A percentile compares a stretch with the other conserved stretches of the same genome.
Evolutionary conservation across 2,797 vertebrate species (phyloP).

Genomic region (Nasua narica): DNA sequence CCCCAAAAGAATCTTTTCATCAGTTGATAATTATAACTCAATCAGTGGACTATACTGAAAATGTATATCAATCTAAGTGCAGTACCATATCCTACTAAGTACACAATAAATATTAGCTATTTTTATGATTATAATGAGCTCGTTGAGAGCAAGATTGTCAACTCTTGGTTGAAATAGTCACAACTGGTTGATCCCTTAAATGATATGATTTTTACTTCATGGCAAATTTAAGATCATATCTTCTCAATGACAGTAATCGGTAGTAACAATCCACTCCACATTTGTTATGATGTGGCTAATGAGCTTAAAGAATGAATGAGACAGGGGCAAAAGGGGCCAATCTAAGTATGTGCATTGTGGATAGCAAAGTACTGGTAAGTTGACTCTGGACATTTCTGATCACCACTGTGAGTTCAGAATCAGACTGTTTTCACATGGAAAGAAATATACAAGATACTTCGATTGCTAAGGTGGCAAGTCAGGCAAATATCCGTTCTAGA

Average conservation of each 20-base stretch:
- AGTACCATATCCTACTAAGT: neutral
- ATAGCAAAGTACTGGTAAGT: neutral
- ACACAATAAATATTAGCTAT: neutral
- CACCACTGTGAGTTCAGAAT: neutral
- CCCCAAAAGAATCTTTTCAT: neutral
- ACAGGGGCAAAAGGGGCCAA: neutral
- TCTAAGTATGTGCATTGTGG: neutral
- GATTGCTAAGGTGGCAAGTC: neutral
- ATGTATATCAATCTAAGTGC: neutral
- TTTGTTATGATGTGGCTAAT: neutral
- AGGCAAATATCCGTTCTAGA: neutral
- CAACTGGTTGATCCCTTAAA: neutral
- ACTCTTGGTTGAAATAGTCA: neutral
- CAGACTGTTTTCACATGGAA: neutral
- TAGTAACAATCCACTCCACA: neutral
- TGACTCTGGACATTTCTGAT: neutral
- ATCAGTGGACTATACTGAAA: neutral
- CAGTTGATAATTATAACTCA: neutral
- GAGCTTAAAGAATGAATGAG: neutral
- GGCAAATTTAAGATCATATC: neutral
- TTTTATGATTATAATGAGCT: neutral
- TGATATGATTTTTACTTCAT: neutral
- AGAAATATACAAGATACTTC: neutral
- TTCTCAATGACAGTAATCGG: neutral
- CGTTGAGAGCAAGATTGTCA: neutral